Evolutionary conservation across 2,113 vertebrate genomes (phyloP).

Genomic region (Trematomus loennbergii): DNA sequence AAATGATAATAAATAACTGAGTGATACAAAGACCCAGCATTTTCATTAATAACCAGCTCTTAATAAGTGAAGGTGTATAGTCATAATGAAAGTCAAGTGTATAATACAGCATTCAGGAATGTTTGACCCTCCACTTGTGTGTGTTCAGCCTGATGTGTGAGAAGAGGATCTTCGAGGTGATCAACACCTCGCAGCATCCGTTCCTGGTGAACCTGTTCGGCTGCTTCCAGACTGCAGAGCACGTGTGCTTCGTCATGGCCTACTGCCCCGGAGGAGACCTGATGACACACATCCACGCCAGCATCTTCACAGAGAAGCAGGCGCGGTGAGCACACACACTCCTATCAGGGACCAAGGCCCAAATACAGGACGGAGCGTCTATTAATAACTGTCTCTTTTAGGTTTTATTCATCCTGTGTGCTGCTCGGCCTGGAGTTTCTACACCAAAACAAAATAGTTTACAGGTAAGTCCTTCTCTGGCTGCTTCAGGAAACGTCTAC

Average conservation of each 20-base stretch:
- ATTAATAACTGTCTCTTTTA: conserved; percentile 55
- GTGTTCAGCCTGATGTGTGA: conserved; percentile 91
- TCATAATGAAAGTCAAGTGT: not conserved
- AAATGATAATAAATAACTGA: not conserved
- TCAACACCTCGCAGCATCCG: conserved; percentile 88
- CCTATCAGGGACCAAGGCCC: no score
- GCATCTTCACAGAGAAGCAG: conserved; percentile 88
- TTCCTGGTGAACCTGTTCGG: conserved; percentile 95
- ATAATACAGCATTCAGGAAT: not conserved
- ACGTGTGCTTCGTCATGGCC: conserved; percentile 95
- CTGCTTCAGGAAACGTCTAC: conserved; percentile 42
- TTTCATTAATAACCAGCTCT: not conserved
- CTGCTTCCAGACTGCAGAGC: conserved; percentile 93
- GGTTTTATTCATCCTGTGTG: conserved; percentile 95
- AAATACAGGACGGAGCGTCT: not conserved
- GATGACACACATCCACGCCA: conserved; percentile 94
- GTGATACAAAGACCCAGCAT: not conserved
- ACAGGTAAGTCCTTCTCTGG: conserved; percentile 86
- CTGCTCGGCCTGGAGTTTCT: conserved; percentile 94
- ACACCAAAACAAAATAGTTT: conserved; percentile 92
- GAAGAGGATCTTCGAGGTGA: conserved; percentile 93
- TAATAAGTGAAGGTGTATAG: not conserved
- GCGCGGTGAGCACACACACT: conserved; percentile 81
- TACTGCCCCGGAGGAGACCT: conserved; percentile 95
- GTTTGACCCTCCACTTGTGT: not conserved